Evolutionary conservation across 2,113 vertebrate genomes (phyloP).

Genomic region (Erythrolamprus reginae): DNA sequence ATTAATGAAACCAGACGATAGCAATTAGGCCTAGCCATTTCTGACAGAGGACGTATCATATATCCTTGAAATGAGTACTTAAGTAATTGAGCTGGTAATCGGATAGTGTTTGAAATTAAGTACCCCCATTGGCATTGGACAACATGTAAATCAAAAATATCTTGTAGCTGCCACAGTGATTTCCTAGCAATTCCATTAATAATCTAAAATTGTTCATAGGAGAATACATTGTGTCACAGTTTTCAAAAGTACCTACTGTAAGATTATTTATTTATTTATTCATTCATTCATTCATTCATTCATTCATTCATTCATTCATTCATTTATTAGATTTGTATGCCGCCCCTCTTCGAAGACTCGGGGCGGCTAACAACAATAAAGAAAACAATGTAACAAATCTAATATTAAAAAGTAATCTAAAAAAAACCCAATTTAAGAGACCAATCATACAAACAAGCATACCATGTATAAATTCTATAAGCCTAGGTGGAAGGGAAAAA

Average conservation of each 20-base stretch:
- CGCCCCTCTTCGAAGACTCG: no score
- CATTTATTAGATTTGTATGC: no score
- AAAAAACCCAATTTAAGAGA: no score
- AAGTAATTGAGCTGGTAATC: background rate
- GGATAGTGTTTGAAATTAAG: background rate
- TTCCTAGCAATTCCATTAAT: background rate
- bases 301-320: no score
- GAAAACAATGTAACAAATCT: no score
- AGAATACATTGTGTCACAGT: background rate
- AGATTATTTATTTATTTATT: no score
- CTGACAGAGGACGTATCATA: background rate
- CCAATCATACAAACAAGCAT: no score
- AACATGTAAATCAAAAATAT: background rate
- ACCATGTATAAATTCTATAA: no score
- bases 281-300: no score
- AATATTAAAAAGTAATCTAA: no score
- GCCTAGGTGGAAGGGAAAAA: no score
- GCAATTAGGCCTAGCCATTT: background rate
- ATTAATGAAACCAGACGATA: constrained; percentile 8
- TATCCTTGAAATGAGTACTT: constrained; percentile 13
- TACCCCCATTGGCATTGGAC: background rate
- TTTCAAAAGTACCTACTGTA: background rate
- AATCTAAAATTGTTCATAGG: background rate
- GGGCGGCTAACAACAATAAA: no score
- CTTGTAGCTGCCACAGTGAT: background rate